Base-by-base conservation (phyloP, 1,140 invertebrate genomes). In the Drosophila tani region DNA sequence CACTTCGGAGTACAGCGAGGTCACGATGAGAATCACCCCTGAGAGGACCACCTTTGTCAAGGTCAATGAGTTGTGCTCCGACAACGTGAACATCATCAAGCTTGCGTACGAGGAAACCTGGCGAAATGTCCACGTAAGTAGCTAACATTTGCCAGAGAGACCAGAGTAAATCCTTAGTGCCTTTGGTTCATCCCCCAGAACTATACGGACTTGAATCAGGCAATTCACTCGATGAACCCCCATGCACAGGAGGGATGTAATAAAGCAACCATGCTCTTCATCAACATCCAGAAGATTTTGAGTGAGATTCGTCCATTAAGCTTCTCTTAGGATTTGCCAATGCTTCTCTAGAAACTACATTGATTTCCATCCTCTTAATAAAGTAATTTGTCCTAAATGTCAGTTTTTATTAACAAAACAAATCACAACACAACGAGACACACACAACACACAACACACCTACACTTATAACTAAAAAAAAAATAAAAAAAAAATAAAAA, bases 81-180 rank as follows among this genome's bases (percentile, higher is more conserved):
- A 88, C 65, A 27, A 91, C 47, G 32, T 83, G 0, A 24, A 92
- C 38, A 17, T 70, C 0, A 53, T 92, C 2, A 81, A 78, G 5
- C 45, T 92, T 14, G 45, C 75, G 0, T 92, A 76, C 55, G 69
- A 59, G 11, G 47, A 56, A 4, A 92, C 91, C 0, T 92, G 91
- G 91, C 69, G 91, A 9, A 92, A 92, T 27, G 65, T 92, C 27
- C 46, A 47, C 15, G 91, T 92, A 53, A 79, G 78, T 81, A 5
- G 1, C 0, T 6, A 21, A 12, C 1, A 14, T 19, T 3, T 21
- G 1, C 1, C 3, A 9, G 1, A 35, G 11, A 9, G 0, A 0
- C 0, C 2, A 5, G 1, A 12, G 9, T 24, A 5, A 14, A 11
- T 11, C 3, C 27, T 17, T 15, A 35, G 15, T 32, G 5, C 4